Evolutionary conservation across 2,113 vertebrate species (phyloP), one percentile per base, ranked within the genome.

Genomic region (Indicator maculatus): DNA sequence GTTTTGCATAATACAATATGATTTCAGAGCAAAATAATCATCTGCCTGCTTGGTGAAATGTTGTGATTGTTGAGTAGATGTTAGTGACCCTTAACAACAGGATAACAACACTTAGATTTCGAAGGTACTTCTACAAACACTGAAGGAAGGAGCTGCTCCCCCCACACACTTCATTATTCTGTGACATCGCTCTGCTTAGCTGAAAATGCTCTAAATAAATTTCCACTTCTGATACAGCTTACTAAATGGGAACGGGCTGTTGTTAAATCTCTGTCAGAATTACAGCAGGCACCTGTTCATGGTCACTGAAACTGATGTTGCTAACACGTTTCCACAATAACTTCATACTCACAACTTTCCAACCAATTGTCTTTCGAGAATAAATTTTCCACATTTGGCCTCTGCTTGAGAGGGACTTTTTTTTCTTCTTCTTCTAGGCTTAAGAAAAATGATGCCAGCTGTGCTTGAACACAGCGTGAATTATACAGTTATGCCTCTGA

Each of bases 331-430:
- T 92, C 91, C 91, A 93, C 61, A 67, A 86, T 93, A 91, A 94
- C 72, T 92, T 93, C 70, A 50, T 83, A 81, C 71, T 96, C 60
- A 50, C 63, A 91, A 86, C 83, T 96, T 96, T 95, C 93, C 94
- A 74, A 65, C 75, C 69, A 81, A 69, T 90, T 90, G 86, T 90
- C 90, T 94, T 71, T 86, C 76, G 74, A 70, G 87, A 86, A 82
- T 63, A 94, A 91, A 76, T 84, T 93, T 96, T 95, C 78, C 94
- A 87, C 86, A 31, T 86, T 95, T 95, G 82, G 82, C 70, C 71
- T 94, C 83, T 77, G 64, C 73, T 90, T 38, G 77, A 86, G 78
- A 94, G 47, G 16, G 58, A 45, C 5, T 20, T 38, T 72, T 65
- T 88, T 88, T 87, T 76, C 50, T 52, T 52, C 23, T 12, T 36